phyloP scores from a whole-genome alignment of 1,140 invertebrate species.

The Heliconius melpomene region DNA sequence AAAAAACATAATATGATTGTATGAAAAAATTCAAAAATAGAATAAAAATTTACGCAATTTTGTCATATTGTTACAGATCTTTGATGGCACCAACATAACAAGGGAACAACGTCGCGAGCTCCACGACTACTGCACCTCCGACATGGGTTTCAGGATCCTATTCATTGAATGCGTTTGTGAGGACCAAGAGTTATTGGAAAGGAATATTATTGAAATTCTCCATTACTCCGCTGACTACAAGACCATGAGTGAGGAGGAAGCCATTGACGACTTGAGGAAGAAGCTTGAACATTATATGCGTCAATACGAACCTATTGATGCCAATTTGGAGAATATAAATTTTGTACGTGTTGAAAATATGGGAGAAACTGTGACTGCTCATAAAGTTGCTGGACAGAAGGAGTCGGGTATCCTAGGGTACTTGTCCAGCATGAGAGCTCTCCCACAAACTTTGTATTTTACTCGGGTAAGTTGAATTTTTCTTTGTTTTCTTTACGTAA shows the following conservation, averaged over 20 bases:
- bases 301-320: slow-evolving; percentile 87
- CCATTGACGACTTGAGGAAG: slow-evolving; percentile 90
- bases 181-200: slow-evolving; percentile 89
- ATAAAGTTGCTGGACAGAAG: slow-evolving; percentile 73
- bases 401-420: slow-evolving; percentile 77
- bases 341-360: slow-evolving; percentile 76
- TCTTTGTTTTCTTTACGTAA: background rate
- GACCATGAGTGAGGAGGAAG: slow-evolving; percentile 88
- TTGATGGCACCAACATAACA: slow-evolving; percentile 97
- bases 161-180: slow-evolving; percentile 97
- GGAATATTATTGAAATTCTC: slow-evolving; percentile 95
- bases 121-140: slow-evolving; percentile 86
- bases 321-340: slow-evolving; percentile 63
- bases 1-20: too few species aligned
- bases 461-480: slow-evolving; percentile 69
- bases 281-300: slow-evolving; percentile 93
- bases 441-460: slow-evolving; percentile 78
- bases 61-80: slow-evolving; percentile 84
- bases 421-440: slow-evolving; percentile 72
- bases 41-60: background rate
- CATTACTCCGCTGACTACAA: slow-evolving; percentile 95
- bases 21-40: too few species aligned
- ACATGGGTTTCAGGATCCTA: slow-evolving; percentile 92
- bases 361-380: slow-evolving; percentile 74
- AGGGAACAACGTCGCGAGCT: slow-evolving; percentile 89